phyloP scores from a whole-genome alignment of 2,113 vertebrate species.

The Trematomus loennbergii region DNA sequence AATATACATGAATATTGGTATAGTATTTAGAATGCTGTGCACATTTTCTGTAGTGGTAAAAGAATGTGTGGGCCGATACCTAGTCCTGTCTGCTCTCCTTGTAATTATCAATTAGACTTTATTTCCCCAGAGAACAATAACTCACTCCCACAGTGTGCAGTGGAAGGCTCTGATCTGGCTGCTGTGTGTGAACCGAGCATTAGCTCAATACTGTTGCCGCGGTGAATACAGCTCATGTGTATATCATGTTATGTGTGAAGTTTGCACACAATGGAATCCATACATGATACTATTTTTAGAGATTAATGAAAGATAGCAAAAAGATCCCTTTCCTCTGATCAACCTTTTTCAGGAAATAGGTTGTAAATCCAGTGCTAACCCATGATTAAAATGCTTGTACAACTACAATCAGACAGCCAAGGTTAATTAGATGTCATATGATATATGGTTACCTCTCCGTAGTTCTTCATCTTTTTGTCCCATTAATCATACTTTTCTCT shows the following conservation, averaged over 20 bases:
- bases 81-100: conserved; percentile 60
- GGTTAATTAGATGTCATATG: conserved; percentile 69
- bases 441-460: conserved; percentile 41
- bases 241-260: background rate
- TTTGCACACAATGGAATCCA: background rate
- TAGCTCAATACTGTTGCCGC: conserved; percentile 24
- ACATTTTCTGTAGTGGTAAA: conserved; percentile 56
- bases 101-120: conserved; percentile 79
- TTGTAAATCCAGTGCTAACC: background rate
- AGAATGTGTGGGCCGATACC: conserved; percentile 53
- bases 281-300: background rate
- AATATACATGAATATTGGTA: conserved; percentile 65
- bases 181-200: conserved; percentile 38
- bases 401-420: conserved; percentile 45
- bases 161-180: conserved; percentile 56
- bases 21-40: conserved; percentile 67
- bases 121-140: conserved; percentile 75
- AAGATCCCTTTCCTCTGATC: background rate
- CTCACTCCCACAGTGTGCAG: conserved; percentile 54
- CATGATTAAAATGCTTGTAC: conserved; percentile 19
- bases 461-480: conserved; percentile 32
- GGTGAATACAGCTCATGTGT: conserved; percentile 17
- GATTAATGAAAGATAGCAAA: background rate
- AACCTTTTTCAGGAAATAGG: background rate
- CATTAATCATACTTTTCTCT: conserved; percentile 47